Percentiles rank a stretch among this genome's conserved stretches.
Conservation (phyloP, 2,113 vertebrate genomes). For the Galeopterus variegatus region DNA sequence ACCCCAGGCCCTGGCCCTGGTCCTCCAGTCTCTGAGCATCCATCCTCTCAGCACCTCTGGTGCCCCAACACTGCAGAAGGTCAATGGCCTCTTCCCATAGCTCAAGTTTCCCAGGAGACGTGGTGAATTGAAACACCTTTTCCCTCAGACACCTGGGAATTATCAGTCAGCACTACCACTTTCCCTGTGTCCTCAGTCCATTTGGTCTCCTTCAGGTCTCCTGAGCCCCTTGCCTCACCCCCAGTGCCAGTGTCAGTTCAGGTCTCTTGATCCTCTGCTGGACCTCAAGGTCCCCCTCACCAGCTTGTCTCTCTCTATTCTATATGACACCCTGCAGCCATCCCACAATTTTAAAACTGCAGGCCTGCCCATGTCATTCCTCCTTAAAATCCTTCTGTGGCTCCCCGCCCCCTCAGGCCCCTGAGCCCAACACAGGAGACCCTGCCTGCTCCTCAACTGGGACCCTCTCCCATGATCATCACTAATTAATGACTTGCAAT, state of each 20-base stretch:
- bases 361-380: not conserved
- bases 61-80: not conserved
- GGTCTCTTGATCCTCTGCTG: not conserved
- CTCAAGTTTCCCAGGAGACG: not conserved
- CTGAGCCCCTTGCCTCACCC: not conserved
- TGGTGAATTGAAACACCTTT: not conserved
- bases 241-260: not conserved
- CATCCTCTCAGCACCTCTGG: not conserved
- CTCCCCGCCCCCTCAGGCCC: not conserved
- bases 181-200: not conserved
- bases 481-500: slow-evolving; percentile 16
- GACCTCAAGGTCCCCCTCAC: not conserved
- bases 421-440: not conserved
- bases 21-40: not conserved
- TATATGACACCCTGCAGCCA: not conserved
- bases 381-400: not conserved
- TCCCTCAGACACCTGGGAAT: not conserved
- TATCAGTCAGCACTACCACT: not conserved
- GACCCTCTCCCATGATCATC: not conserved
- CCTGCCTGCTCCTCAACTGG: not conserved
- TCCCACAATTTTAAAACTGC: not conserved
- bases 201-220: not conserved
- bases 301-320: not conserved
- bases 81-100: not conserved
- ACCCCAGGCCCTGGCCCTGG: too few relatives aligned